Base-by-base conservation (phyloP, 2,797 vertebrate genomes). In the Propithecus perrieri region DNA sequence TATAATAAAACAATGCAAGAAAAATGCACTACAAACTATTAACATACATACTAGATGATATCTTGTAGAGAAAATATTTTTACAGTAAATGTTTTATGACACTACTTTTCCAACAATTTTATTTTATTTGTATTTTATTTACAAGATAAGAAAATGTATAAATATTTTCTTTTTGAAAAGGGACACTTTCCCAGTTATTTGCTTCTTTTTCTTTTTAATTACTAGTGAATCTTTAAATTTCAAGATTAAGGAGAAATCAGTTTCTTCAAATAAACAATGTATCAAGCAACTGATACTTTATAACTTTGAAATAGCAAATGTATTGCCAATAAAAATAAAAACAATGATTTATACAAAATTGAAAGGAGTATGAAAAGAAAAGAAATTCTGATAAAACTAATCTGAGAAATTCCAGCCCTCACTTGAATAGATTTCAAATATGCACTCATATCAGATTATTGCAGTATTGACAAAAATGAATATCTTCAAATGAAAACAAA, bases 271-370 rank as follows among this genome's bases (percentile, higher is more conserved):
- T 85, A 78, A 95, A 72, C 0, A 89, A 33, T 69, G 79, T 63
- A 43, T 76, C 61, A 90, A 96, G 18, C 55, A 22, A 65, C 69
- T 28, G 1, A 28, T 20, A 80, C 22, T 81, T 86, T 57, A 43
- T 55, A 20, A 89, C 86, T 95, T 63, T 93, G 55, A 94, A 94
- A 86, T 61, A 89, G 28, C 28, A 59, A 81, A 22, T 57, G 33
- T 50, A 93, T 80, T 74, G 63, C 35, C 85, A 97, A 80, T 50
- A 89, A 92, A 96, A 95, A 95, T 90, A 95, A 96, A 74, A 17
- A 35, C n/a, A 50, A 71, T 20, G 69, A 85, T 7, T 28, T 53
- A 85, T 18, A 94, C 17, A 85, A 91, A 95, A 59, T 10, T 75
- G 35, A 80, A 85, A 57, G 26, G 67, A 85, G 2, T 87, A 93